Evolutionary conservation across 2,797 vertebrate genomes (phyloP).

Genomic region (Falco rusticolus): DNA sequence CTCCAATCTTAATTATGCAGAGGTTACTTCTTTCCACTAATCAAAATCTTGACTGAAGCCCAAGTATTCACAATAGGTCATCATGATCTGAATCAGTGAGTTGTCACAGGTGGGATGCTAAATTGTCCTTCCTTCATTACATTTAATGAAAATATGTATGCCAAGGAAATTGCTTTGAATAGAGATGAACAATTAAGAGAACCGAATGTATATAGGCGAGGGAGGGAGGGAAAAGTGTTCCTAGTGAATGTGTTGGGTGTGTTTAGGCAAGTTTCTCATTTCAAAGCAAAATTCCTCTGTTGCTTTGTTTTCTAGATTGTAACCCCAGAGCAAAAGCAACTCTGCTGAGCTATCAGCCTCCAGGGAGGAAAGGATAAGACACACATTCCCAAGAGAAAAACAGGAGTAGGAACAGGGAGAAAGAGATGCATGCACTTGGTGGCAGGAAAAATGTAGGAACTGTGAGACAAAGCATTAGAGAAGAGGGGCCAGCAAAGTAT

Average conservation of each 20-base stretch:
- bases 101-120: slow-evolving; percentile 65
- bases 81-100: slow-evolving; percentile 50
- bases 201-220: not conserved
- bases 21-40: slow-evolving; percentile 39
- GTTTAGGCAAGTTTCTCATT: not conserved
- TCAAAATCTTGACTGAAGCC: slow-evolving; percentile 62
- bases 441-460: not conserved
- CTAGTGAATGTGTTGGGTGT: not conserved
- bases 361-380: not conserved
- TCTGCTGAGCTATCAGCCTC: not conserved
- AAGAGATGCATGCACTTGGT: not conserved
- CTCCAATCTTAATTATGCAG: slow-evolving; percentile 53
- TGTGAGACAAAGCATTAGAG: not conserved
- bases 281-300: slow-evolving; percentile 13
- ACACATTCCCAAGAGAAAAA: not conserved
- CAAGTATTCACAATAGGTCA: slow-evolving; percentile 59
- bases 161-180: slow-evolving; percentile 39
- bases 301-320: not conserved
- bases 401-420: not conserved
- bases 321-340: not conserved
- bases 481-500: not conserved
- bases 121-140: slow-evolving; percentile 62
- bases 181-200: slow-evolving; percentile 38
- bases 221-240: not conserved
- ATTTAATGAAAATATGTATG: slow-evolving; percentile 57